A percentile compares a stretch with the other conserved stretches of the same genome.
phyloP scores from a whole-genome alignment of 1,140 invertebrate species.

The Trichonephila clavata region DNA sequence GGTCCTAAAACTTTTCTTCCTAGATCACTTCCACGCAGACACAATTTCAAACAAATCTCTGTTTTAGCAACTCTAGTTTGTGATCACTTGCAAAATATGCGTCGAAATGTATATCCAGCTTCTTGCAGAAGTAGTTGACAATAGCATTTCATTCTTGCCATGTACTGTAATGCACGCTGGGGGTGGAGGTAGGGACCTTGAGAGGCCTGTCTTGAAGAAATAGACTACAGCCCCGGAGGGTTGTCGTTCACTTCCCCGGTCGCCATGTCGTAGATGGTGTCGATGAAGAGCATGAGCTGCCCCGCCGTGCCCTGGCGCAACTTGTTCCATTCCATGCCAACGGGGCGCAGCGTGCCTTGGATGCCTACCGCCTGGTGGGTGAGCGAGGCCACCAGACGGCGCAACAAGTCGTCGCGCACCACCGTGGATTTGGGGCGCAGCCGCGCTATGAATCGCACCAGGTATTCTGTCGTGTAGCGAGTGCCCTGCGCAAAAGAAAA shows the following conservation, averaged over 20 bases:
- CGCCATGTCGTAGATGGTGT: conserved; percentile 74
- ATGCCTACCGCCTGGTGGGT: conserved; percentile 86
- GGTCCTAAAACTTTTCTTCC: too few species aligned
- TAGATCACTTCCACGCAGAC: too few species aligned
- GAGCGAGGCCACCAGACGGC: conserved; percentile 85
- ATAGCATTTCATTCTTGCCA: too few species aligned
- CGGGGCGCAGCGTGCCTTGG: conserved; percentile 80
- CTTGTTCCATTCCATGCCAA: conserved; percentile 79
- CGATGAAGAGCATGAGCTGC: conserved; percentile 82
- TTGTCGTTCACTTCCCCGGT: conserved; percentile 18
- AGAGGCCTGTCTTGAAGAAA: too few species aligned
- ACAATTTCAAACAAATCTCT: too few species aligned
- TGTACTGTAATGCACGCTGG: too few species aligned
- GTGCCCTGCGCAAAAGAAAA: conserved; percentile 82
- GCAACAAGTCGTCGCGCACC: conserved; percentile 83
- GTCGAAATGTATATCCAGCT: too few species aligned
- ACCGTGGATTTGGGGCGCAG: conserved; percentile 82
- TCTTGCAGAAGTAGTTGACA: too few species aligned
- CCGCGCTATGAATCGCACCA: conserved; percentile 86
- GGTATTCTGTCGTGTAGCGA: conserved; percentile 87
- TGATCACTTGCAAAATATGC: too few species aligned
- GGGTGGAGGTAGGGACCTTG: too few species aligned
- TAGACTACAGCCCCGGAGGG: neutral
- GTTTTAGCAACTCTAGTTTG: too few species aligned
- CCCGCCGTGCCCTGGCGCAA: conserved; percentile 82